Conservation (phyloP, 92 coral and sea anemone species). For the Bergia sp. region DNA sequence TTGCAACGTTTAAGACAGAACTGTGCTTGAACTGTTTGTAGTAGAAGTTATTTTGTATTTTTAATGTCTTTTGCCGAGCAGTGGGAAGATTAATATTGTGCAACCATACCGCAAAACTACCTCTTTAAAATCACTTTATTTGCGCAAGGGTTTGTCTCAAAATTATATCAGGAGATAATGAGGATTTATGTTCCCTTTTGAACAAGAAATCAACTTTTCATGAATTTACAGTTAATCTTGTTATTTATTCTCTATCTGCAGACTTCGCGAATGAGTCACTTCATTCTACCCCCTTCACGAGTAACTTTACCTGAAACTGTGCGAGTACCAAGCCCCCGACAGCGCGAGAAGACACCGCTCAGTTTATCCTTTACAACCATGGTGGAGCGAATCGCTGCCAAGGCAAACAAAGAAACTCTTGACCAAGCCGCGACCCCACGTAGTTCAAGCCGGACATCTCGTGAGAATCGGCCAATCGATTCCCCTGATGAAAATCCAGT, state of each 20-base stretch:
- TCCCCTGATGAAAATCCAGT: constrained; percentile 2
- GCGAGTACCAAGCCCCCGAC: constrained; percentile 23
- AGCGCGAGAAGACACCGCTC: constrained; percentile 31
- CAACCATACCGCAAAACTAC: too few relatives aligned
- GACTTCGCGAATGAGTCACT: neutral
- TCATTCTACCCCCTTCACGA: constrained; percentile 13
- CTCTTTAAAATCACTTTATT: too few relatives aligned
- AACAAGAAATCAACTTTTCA: neutral
- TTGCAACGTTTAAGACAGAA: too few relatives aligned
- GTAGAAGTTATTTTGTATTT: too few relatives aligned
- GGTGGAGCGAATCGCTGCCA: constrained; percentile 43
- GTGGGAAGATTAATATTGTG: too few relatives aligned
- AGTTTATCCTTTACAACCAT: constrained; percentile 41
- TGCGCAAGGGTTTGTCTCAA: too few relatives aligned
- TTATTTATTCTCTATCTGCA: neutral
- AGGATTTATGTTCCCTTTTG: too few relatives aligned
- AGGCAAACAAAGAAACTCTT: constrained; percentile 13
- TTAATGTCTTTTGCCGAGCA: too few relatives aligned
- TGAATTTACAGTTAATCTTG: neutral
- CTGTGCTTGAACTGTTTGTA: too few relatives aligned
- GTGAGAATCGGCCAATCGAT: neutral
- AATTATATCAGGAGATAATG: too few relatives aligned
- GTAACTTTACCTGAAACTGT: neutral
- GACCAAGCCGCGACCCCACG: constrained; percentile 33
- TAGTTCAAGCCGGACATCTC: neutral